Percentiles rank a stretch among this genome's conserved stretches.
These are phyloP conservation scores for Adelphocoris suturalis DNA, from an alignment of 2,888 invertebrate species.

Conservation along the genomic window DNA sequence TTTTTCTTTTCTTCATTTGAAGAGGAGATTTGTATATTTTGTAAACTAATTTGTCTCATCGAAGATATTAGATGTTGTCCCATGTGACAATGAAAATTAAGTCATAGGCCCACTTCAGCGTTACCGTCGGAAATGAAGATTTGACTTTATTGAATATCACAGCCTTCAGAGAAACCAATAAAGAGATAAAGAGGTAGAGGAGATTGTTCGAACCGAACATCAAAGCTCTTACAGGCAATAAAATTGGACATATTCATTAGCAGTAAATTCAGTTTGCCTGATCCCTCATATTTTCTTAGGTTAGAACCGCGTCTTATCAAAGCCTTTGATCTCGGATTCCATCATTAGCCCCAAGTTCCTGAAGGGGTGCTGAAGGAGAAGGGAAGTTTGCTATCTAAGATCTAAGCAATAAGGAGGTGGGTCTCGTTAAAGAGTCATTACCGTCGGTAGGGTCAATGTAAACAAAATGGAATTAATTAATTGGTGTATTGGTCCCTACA, in stretches of 20 bases:
- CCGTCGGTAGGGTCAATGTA: constrained; percentile 2
- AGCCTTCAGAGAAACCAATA: background rate
- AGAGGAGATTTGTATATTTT: too few species aligned
- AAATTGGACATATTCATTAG: too few species aligned
- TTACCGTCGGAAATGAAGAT: too few species aligned
- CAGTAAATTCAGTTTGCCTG: background rate
- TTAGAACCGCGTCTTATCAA: background rate
- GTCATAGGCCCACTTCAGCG: too few species aligned
- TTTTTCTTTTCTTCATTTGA: too few species aligned
- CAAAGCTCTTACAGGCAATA: too few species aligned
- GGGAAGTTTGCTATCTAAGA: constrained; percentile 7
- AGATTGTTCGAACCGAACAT: too few species aligned
- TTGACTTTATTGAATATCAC: background rate
- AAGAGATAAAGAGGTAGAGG: background rate
- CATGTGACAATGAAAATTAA: too few species aligned
- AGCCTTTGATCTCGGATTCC: constrained; percentile 1
- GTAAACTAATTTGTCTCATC: too few species aligned
- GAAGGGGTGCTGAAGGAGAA: background rate
- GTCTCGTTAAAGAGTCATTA: constrained; percentile 36
- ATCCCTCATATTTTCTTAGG: background rate
- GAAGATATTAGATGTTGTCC: too few species aligned
- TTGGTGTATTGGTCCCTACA: background rate
- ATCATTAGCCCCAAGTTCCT: constrained; percentile 11
- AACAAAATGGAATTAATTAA: constrained; percentile 39
- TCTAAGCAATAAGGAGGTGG: constrained; percentile 4